phyloP scores from a whole-genome alignment of 2,888 invertebrate species.

The Orgyia antiqua region DNA sequence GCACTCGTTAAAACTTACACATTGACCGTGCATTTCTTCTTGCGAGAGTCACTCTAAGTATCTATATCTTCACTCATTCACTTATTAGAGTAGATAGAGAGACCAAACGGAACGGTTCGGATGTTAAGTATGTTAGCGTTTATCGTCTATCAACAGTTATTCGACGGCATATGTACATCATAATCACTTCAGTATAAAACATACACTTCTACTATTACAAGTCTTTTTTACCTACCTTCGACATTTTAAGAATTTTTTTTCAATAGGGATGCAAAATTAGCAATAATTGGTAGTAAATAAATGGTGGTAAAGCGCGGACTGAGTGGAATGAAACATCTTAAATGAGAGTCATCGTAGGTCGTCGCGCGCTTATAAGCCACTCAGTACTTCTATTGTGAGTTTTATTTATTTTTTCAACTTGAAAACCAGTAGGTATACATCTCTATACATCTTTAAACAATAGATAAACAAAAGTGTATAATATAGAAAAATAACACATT shows the following conservation, averaged over 20 bases:
- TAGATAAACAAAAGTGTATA: too few species aligned
- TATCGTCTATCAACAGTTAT: conserved; percentile 13
- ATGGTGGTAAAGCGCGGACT: too few species aligned
- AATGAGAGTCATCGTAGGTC: too few species aligned
- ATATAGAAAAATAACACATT: too few species aligned
- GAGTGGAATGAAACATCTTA: too few species aligned
- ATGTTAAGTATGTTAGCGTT: conserved; percentile 40
- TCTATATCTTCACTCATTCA: conserved; percentile 63
- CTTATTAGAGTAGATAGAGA: conserved; percentile 68
- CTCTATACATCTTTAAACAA: too few species aligned
- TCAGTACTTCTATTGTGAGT: too few species aligned
- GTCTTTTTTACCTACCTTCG: background rate
- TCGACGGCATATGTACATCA: conserved; percentile 8
- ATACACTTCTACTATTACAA: background rate
- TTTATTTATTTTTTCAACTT: too few species aligned
- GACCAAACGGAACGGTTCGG: conserved; percentile 62
- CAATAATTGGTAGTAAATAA: conserved; percentile 55
- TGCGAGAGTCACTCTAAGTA: conserved; percentile 61
- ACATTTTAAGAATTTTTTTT: background rate
- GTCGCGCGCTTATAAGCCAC: too few species aligned
- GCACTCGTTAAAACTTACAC: conserved; percentile 78
- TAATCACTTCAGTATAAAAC: background rate
- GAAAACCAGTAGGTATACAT: too few species aligned
- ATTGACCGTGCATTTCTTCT: conserved; percentile 71
- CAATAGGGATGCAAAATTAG: conserved; percentile 48